Evolutionary conservation across 2,797 vertebrate species (phyloP), one percentile per base, ranked within the genome.

Genomic region (Pantherophis vulpinus): DNA sequence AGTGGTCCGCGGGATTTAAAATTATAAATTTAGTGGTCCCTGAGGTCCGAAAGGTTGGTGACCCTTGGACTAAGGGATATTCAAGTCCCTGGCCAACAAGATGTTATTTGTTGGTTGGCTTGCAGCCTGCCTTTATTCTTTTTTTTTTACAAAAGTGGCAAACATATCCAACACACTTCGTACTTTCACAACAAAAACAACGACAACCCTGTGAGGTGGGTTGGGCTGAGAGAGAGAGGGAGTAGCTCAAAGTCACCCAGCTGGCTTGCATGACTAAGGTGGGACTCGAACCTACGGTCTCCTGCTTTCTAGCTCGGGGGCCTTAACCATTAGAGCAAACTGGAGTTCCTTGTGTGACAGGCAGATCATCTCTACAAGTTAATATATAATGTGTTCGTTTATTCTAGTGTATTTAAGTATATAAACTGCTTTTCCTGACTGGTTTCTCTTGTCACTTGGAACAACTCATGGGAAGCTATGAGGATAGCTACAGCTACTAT

Each of bases 51-150:
- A 51, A 51, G 6, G 47, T 51, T 51, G 47, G 47, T 51, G 47
- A 51, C 47, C 6, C 0, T 1, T 51, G 47, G 47, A 12, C 29
- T 32, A 5, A 0, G 63, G 0, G n/a, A 66, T 90, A 0, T 0
- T 56, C 16, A 47, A 58, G 42, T 74, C 20, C 23, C 9, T 32
- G 12, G 32, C 2, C 86, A 66, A 42, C 42, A 32, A 37, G 32
- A 37, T 74, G 18, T 37, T 20, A 37, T 37, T 74, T 37, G 11
- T 74, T 74, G 32, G 66, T 32, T 18, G 5, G 5, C 37, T 20
- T 37, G 66, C 3, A 74, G 0, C 66, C 66, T 5, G 1, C 66
- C 66, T 70, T 70, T 70, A 32, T 18, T 47, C 0, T 47, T 70
- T 70, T 32, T 32, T 47, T 51, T 51, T 51, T 51, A 51, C 66